Evolutionary conservation across 2,888 invertebrate genomes (phyloP).

Genomic region (Scaeva pyrastri): DNA sequence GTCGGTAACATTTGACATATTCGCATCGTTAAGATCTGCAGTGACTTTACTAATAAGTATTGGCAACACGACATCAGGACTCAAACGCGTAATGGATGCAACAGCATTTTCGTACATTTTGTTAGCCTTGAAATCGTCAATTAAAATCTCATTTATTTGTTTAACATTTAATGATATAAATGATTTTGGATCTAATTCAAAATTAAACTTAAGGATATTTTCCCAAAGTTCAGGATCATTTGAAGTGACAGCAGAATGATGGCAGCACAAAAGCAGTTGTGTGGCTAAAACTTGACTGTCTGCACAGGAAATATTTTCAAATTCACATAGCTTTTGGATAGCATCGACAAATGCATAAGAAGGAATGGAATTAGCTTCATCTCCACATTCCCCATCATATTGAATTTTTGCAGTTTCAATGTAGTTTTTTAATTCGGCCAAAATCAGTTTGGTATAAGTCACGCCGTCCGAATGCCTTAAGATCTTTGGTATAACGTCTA

Average conservation of each 20-base stretch:
- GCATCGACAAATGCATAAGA: conserved; percentile 80
- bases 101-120: conserved; percentile 90
- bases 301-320: conserved; percentile 78
- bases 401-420: conserved; percentile 87
- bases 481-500: conserved; percentile 86
- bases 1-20: conserved; percentile 89
- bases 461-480: conserved; percentile 86
- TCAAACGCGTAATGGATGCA: conserved; percentile 87
- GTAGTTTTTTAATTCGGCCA: conserved; percentile 88
- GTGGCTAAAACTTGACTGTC: conserved; percentile 87
- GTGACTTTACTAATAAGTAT: conserved; percentile 87
- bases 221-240: conserved; percentile 88
- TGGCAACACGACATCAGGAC: conserved; percentile 88
- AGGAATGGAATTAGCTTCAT: conserved; percentile 78
- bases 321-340: conserved; percentile 79
- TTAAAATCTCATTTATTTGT: conserved; percentile 86
- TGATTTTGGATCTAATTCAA: conserved; percentile 82
- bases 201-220: conserved; percentile 85
- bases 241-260: conserved; percentile 89
- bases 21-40: conserved; percentile 87
- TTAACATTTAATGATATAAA: conserved; percentile 86
- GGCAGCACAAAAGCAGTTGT: conserved; percentile 89
- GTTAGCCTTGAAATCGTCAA: conserved; percentile 85
- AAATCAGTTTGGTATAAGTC: conserved; percentile 86
- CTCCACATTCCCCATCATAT: conserved; percentile 78